phyloP scores from a whole-genome alignment of 2,797 vertebrate species.

The Eremophila alpestris region DNA sequence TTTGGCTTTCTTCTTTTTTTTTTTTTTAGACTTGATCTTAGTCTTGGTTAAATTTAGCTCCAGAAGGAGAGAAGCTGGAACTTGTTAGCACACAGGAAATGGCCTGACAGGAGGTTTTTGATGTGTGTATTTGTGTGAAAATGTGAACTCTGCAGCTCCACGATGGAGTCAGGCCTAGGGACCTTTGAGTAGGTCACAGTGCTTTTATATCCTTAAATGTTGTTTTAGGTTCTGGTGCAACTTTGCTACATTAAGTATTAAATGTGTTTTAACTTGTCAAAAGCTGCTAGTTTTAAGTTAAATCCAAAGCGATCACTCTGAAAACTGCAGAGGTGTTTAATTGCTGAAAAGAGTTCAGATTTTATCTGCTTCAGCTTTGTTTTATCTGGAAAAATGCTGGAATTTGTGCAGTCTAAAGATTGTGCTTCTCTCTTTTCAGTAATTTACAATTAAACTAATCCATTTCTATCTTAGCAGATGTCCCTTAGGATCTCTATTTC shows the following conservation, averaged over 20 bases:
- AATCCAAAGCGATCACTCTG: background rate
- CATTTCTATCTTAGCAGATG: background rate
- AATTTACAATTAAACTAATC: background rate
- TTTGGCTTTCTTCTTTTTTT: background rate
- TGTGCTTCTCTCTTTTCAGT: background rate
- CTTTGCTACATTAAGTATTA: background rate
- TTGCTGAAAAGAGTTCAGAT: background rate
- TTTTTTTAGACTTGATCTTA: background rate
- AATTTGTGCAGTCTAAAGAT: background rate
- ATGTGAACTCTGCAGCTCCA: background rate
- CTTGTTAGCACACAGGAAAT: slow-evolving; percentile 52
- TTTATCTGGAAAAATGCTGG: background rate
- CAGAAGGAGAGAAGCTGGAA: slow-evolving; percentile 49
- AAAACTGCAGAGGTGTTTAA: background rate
- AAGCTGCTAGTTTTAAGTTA: background rate
- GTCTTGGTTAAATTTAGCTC: slow-evolving; percentile 49
- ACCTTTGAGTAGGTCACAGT: background rate
- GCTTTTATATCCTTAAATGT: background rate
- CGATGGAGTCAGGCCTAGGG: background rate
- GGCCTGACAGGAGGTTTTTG: slow-evolving; percentile 23
- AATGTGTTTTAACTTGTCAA: background rate
- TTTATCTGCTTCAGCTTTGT: background rate
- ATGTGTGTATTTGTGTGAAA: slow-evolving; percentile 35
- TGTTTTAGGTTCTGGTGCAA: background rate
- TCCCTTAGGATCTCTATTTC: background rate